Conservation (phyloP, 2,113 vertebrate genomes). For the Ictalurus punctatus region DNA sequence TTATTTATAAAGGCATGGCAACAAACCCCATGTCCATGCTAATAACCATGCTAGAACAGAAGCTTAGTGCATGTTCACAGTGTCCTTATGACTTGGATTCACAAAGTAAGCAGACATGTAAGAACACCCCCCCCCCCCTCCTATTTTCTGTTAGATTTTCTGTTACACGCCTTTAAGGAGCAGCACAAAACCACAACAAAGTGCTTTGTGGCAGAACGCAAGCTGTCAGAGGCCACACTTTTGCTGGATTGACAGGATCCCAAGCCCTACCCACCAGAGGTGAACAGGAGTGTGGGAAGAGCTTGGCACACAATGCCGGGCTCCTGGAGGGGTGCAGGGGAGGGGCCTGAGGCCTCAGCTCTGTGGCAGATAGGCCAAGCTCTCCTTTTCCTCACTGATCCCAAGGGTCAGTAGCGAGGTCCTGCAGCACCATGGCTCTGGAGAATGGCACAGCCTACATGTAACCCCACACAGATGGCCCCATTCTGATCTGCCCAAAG, state of each 20-base stretch:
- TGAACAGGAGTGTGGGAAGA: constrained; percentile 58
- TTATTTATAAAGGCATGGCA: constrained; percentile 1
- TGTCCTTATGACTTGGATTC: constrained; percentile 12
- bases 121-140: background rate
- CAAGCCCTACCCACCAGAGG: constrained; percentile 50
- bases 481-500: constrained; percentile 29
- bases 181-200: constrained; percentile 48
- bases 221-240: constrained; percentile 32
- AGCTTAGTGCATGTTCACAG: constrained; percentile 43
- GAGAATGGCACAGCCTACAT: constrained; percentile 27
- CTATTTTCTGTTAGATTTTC: background rate
- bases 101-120: constrained; percentile 14
- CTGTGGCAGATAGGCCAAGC: constrained; percentile 49
- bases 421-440: constrained; percentile 35
- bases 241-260: constrained; percentile 51
- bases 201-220: constrained; percentile 42
- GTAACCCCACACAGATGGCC: constrained; percentile 49
- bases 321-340: constrained; percentile 22
- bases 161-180: constrained; percentile 49
- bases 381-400: constrained; percentile 42
- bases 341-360: constrained; percentile 35
- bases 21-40: background rate
- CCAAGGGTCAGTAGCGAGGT: constrained; percentile 49
- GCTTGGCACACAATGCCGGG: constrained; percentile 47
- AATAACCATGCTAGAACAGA: constrained; percentile 10